Evolutionary conservation across 2,888 invertebrate species (phyloP).

Genomic region (Clivina fossor): DNA sequence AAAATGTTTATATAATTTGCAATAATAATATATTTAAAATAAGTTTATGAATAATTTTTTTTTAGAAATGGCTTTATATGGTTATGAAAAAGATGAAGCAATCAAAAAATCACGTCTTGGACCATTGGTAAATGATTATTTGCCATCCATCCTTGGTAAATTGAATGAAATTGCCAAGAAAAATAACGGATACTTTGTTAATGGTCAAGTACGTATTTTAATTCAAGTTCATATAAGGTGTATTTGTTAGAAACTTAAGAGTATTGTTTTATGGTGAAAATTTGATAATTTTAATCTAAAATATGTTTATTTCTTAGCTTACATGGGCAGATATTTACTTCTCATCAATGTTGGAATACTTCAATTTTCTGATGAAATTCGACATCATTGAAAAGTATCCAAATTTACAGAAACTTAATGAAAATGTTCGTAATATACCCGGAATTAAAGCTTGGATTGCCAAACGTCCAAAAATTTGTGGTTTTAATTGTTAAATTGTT

Average conservation of each 20-base stretch:
- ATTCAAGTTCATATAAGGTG: too few relatives aligned
- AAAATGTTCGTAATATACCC: slow-evolving; percentile 60
- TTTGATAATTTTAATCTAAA: neutral
- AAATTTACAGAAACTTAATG: slow-evolving; percentile 58
- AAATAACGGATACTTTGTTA: slow-evolving; percentile 61
- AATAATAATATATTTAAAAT: too few relatives aligned
- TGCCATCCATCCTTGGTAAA: slow-evolving; percentile 60
- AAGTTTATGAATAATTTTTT: too few relatives aligned
- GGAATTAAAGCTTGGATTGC: slow-evolving; percentile 66
- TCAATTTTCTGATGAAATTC: slow-evolving; percentile 59
- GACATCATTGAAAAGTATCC: slow-evolving; percentile 61
- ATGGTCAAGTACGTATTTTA: slow-evolving; percentile 50
- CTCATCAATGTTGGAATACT: slow-evolving; percentile 60
- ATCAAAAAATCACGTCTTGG: slow-evolving; percentile 56
- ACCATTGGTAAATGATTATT: slow-evolving; percentile 53
- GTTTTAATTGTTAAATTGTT: too few relatives aligned
- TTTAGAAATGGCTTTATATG: slow-evolving; percentile 57
- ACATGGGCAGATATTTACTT: slow-evolving; percentile 69
- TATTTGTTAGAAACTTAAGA: too few relatives aligned
- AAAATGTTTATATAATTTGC: too few relatives aligned
- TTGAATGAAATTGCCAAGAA: slow-evolving; percentile 60
- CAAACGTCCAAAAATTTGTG: slow-evolving; percentile 62
- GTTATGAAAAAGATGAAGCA: slow-evolving; percentile 57
- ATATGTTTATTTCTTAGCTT: slow-evolving; percentile 49
- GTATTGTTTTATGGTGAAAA: too few relatives aligned